phyloP scores from a whole-genome alignment of 2,113 vertebrate genomes.

The Antigone vipio region DNA sequence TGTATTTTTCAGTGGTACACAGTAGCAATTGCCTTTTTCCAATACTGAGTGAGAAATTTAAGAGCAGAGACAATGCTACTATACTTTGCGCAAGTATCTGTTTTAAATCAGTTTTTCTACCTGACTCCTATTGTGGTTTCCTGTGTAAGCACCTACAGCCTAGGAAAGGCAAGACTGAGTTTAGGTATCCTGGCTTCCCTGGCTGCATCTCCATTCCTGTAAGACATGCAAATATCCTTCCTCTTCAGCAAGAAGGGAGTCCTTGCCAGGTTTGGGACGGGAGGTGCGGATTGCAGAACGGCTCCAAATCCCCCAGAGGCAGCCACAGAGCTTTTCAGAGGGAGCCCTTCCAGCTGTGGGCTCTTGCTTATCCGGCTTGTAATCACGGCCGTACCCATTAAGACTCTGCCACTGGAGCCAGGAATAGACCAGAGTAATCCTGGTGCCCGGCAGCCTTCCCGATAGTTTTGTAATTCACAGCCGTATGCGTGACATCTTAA shows the following conservation, averaged over 20 bases:
- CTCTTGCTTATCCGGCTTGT: not conserved
- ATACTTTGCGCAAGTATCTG: not conserved
- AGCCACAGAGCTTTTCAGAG: not conserved
- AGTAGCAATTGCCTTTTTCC: not conserved
- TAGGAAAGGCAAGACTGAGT: not conserved
- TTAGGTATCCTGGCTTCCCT: not conserved
- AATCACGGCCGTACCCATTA: not conserved
- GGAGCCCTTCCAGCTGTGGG: not conserved
- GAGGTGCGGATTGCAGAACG: not conserved
- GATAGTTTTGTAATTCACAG: not conserved
- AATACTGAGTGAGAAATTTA: not conserved
- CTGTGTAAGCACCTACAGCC: not conserved
- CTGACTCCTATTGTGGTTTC: not conserved
- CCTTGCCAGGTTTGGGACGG: not conserved
- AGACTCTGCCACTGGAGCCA: not conserved
- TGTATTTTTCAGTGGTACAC: not conserved
- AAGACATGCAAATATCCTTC: not conserved
- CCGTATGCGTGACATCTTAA: not conserved
- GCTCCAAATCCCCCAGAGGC: not conserved
- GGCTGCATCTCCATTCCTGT: not conserved
- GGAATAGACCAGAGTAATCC: constrained; percentile 24
- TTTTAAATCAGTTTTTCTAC: not conserved
- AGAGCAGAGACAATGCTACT: not conserved
- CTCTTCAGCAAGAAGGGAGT: not conserved
- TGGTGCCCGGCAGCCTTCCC: not conserved